These are phyloP conservation scores for Bactericera cockerelli DNA, from an alignment of 1,140 invertebrate species.

Conservation along the genomic window DNA sequence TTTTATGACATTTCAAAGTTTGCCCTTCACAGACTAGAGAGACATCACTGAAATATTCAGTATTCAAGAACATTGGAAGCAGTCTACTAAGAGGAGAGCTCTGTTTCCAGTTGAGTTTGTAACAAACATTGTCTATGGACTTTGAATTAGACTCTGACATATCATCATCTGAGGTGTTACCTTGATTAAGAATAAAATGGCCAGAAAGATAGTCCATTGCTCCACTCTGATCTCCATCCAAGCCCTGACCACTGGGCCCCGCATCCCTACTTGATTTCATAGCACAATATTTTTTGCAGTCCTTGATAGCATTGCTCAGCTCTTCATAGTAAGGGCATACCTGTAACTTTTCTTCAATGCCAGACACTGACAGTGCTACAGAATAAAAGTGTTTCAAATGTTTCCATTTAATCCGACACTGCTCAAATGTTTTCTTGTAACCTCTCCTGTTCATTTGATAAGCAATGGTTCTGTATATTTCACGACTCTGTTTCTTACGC, in stretches of 20 bases:
- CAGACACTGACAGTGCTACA: conserved; percentile 2
- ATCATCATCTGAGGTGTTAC: neutral
- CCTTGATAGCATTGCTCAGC: conserved; percentile 7
- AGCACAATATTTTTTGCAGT: conserved; percentile 6
- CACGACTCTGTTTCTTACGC: conserved; percentile 10
- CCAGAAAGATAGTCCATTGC: neutral
- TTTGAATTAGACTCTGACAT: neutral
- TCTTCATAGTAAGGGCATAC: conserved; percentile 14
- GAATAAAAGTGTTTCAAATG: conserved; percentile 14
- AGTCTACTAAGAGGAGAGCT: conserved; percentile 17
- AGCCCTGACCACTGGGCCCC: neutral
- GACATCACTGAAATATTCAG: conserved; percentile 78
- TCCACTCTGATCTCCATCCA: neutral
- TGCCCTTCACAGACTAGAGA: conserved; percentile 74
- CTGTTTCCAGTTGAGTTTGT: conserved; percentile 4
- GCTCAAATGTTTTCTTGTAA: conserved; percentile 12
- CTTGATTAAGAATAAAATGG: conserved; percentile 6
- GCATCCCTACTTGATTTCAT: neutral
- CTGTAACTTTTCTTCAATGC: neutral
- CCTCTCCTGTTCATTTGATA: conserved; percentile 12
- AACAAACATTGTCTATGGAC: neutral
- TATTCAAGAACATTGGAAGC: conserved; percentile 59
- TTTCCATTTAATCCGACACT: conserved; percentile 15
- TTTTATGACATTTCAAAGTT: conserved; percentile 74
- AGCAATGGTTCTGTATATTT: conserved; percentile 11